Evolutionary conservation across 1,140 invertebrate genomes (phyloP).

Genomic region (Sinella curviseta): DNA sequence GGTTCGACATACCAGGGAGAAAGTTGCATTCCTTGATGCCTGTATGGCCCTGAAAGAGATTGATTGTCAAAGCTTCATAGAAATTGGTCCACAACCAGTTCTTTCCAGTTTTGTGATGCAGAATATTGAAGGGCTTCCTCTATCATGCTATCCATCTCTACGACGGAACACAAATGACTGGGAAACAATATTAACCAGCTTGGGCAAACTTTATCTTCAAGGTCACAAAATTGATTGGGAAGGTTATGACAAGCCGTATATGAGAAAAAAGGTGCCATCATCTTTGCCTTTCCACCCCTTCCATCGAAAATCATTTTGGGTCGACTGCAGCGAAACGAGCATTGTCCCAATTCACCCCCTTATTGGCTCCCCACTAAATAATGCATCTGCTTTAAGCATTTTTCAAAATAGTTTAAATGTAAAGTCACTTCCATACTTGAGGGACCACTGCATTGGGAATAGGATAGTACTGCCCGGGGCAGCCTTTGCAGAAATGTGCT

Average conservation of each 20-base stretch:
- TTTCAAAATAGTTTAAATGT: slow-evolving; percentile 22
- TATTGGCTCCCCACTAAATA: slow-evolving; percentile 18
- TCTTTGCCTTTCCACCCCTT: slow-evolving; percentile 32
- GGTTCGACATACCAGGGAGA: slow-evolving; percentile 19
- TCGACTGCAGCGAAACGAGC: neutral
- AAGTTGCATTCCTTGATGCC: slow-evolving; percentile 4
- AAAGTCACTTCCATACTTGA: slow-evolving; percentile 17
- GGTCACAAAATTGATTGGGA: slow-evolving; percentile 38
- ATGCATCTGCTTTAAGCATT: neutral
- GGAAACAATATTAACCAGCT: slow-evolving; percentile 29
- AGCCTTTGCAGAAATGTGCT: slow-evolving; percentile 30
- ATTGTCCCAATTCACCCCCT: slow-evolving; percentile 27
- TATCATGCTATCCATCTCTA: slow-evolving; percentile 21
- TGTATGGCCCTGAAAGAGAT: neutral
- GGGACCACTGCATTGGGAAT: slow-evolving; percentile 35
- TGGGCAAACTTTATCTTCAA: slow-evolving; percentile 22
- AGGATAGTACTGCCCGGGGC: slow-evolving; percentile 35
- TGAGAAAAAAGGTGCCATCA: slow-evolving; percentile 17
- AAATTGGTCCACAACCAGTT: slow-evolving; percentile 21
- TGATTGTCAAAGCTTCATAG: neutral
- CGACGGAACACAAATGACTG: slow-evolving; percentile 27
- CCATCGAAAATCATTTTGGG: slow-evolving; percentile 33
- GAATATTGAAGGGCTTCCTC: neutral
- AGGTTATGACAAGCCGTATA: slow-evolving; percentile 21
- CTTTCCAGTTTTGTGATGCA: neutral